Base-by-base conservation (phyloP, 2,797 vertebrate genomes). In the Pseudopleuronectes americanus region DNA sequence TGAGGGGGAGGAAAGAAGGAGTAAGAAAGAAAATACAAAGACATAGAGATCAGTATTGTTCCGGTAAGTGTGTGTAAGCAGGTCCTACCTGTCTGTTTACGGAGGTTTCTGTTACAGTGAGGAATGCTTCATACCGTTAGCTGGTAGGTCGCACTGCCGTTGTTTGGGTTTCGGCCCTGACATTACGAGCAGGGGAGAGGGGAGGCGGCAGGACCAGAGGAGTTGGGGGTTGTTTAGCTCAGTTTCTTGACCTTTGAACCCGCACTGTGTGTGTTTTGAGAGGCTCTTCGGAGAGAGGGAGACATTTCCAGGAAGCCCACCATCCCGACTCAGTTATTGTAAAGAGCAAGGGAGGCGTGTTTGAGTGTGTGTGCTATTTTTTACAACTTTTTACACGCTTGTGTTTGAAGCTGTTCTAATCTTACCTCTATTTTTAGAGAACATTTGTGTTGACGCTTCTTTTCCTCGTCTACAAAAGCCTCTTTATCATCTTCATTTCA, bases 201-300 rank as follows among this genome's bases (percentile, higher is more conserved):
- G 57, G 55, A 41, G 53, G 45, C 3, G 48, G 16, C 3, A 7
- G 55, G 22, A 24, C 43, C 43, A 2, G 56, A 4, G 58, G 24
- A 28, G 41, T 43, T 43, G 67, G 53, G 55, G 51, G 21, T 55
- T 84, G 68, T 84, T 87, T 79, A 64, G 74, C 64, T 80, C 52
- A 66, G 68, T 76, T 72, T 63, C 57, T 76, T 78, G 81, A 89
- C 84, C 85, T 87, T 64, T 90, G 77, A 79, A 68, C 83, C 64
- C 9, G 26, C 22, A 17, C 26, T 61, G 47, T 60, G n/a, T 23
- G 60, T 54, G 45, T 33, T 33, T 62, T 56, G 65, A 1, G 53
- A 26, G 47, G 36, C 49, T 49, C 26, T 26, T 26, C 4, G 1
- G 43, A 45, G 52, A 41, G 60, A 13, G 48, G 13, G 73, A 24